Evolutionary conservation across 2,888 invertebrate species (phyloP).

Genomic region (Arctia plantaginis): DNA sequence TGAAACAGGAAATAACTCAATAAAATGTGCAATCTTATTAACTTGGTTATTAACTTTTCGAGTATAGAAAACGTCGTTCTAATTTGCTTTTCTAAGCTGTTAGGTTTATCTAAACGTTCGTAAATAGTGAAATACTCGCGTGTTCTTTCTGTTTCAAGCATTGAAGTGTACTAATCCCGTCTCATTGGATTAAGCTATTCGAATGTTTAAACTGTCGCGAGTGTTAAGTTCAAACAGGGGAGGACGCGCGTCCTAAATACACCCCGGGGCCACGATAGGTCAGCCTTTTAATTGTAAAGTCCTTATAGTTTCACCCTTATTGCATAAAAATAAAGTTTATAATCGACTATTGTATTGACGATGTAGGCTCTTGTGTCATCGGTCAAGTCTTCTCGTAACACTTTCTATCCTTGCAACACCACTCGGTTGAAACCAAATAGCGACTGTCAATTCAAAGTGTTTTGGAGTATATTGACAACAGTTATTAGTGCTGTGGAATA

Average conservation of each 20-base stretch:
- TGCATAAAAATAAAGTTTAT: slow-evolving; percentile 38
- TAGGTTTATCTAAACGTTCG: slow-evolving; percentile 25
- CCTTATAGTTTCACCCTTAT: slow-evolving; percentile 52
- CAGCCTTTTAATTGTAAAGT: slow-evolving; percentile 31
- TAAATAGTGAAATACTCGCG: slow-evolving; percentile 46
- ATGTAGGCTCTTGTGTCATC: slow-evolving; percentile 53
- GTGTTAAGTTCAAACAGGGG: slow-evolving; percentile 70
- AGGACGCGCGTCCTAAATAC: slow-evolving; percentile 66
- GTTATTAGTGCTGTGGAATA: slow-evolving; percentile 38
- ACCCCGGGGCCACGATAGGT: slow-evolving; percentile 53
- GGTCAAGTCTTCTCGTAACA: slow-evolving; percentile 55
- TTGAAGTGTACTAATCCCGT: slow-evolving; percentile 66
- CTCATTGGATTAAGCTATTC: slow-evolving; percentile 82
- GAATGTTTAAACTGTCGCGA: slow-evolving; percentile 74
- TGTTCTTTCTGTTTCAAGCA: slow-evolving; percentile 64
- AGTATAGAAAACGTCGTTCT: slow-evolving; percentile 30
- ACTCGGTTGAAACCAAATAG: slow-evolving; percentile 45
- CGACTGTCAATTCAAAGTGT: slow-evolving; percentile 39
- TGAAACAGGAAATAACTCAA: slow-evolving; percentile 25
- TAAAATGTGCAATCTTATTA: slow-evolving; percentile 38
- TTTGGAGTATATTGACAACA: slow-evolving; percentile 45
- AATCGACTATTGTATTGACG: slow-evolving; percentile 41
- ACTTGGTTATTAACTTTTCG: slow-evolving; percentile 39
- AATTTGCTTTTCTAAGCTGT: slow-evolving; percentile 29
- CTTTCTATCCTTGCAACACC: slow-evolving; percentile 51